Base-by-base conservation (phyloP, 2,888 invertebrate species). In the Drosophila neotestacea region DNA sequence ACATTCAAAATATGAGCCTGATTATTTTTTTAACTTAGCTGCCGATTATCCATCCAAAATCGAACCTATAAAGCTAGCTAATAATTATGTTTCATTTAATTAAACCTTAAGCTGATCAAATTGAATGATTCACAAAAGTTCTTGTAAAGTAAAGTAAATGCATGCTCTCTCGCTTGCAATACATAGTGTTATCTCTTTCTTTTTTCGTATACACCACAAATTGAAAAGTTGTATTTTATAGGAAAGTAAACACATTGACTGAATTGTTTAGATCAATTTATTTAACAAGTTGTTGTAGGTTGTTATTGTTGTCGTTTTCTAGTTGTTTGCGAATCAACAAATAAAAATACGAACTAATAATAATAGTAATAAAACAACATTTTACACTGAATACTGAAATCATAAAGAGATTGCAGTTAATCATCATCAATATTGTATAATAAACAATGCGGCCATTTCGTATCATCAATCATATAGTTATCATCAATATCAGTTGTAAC, bases 261-360 rank as follows among this genome's bases (percentile, higher is more conserved):
- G 9, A 34, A 44, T 2, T 56, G 44, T 44, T 56, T 44, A 36
- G 44, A 36, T 56, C 44, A 56, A 56, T 56, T 56, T 56, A 56
- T 44, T 56, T 56, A 56, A 56, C 55, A 56, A 44, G 27, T 56
- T 34, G 55, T 44, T 32, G 34, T 44, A 44, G 22, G 5, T 56
- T 44, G 27, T 34, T 55, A 44, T 34, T 54, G 30, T 9, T 44
- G 32, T 34, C 44, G 22, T 55, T 10, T 44, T 44, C 55, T 48
- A 27, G 22, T 55, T 54, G 32, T n/a, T 56, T 22, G 27, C 34
- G 11, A 6, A 22, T 16, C 32, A 50, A 50, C 50, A 16, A 16
- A 16, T 16, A 16, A 16, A 36, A 36, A 36, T 36, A 11, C 22
- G 11, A n/a, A 36, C 36, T 34, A 22, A 36, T 36, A 36, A 50